phyloP scores from a whole-genome alignment of 2,888 invertebrate species.

The Stenodema calcarata region DNA sequence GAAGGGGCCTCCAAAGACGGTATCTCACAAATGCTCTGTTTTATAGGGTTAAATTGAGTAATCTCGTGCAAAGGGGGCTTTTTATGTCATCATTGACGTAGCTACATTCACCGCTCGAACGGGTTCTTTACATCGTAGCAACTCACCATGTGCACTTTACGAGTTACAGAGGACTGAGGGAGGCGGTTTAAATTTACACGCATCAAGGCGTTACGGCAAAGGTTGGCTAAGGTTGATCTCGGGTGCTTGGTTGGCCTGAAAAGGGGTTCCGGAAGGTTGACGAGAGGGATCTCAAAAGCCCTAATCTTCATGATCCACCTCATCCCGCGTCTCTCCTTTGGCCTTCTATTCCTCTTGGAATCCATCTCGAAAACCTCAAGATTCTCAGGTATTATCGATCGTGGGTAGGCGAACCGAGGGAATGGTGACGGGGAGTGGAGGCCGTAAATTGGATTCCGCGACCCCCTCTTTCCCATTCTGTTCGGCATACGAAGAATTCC shows the following conservation, averaged over 20 bases:
- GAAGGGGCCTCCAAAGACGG: too few relatives aligned
- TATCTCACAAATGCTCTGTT: not conserved
- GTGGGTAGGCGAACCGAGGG: not conserved
- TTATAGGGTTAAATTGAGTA: not conserved
- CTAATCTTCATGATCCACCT: conserved; percentile 21
- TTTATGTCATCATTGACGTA: not conserved
- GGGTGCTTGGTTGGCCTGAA: not conserved
- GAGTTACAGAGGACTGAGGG: not conserved
- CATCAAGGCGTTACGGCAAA: not conserved
- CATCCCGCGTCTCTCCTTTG: not conserved
- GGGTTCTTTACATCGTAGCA: not conserved
- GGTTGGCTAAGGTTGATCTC: not conserved
- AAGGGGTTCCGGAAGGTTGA: not conserved
- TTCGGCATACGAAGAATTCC: not conserved
- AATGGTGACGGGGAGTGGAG: not conserved
- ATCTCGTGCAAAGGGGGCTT: not conserved
- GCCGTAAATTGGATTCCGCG: conserved; percentile 21
- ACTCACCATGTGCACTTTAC: not conserved
- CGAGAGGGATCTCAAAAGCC: conserved; percentile 9
- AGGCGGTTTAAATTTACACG: not conserved
- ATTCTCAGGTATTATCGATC: conserved; percentile 32
- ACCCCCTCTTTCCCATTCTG: not conserved
- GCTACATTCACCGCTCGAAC: not conserved
- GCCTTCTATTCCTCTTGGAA: not conserved
- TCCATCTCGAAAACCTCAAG: conserved; percentile 22